phyloP scores from a whole-genome alignment of 2,888 invertebrate genomes.

The Bombyx huttoni region DNA sequence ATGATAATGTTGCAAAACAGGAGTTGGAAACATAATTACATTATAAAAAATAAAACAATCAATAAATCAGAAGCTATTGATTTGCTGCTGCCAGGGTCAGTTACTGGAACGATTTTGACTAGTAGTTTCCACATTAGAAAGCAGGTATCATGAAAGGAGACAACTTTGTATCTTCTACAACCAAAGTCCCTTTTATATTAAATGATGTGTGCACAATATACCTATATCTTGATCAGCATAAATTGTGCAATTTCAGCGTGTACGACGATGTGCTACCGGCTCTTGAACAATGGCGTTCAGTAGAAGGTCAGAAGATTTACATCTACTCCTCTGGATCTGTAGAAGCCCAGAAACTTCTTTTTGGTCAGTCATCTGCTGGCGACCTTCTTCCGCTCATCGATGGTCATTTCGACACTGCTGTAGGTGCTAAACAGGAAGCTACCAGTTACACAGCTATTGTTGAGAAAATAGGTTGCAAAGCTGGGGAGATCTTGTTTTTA shows the following conservation, averaged over 20 bases:
- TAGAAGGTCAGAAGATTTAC: slow-evolving; percentile 78
- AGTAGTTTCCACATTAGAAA: no score
- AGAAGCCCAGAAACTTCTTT: slow-evolving; percentile 90
- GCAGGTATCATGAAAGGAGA: no score
- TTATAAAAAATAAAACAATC: no score
- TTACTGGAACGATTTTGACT: no score
- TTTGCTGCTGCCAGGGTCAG: no score
- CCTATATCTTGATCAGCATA: no score
- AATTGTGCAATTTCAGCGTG: slow-evolving; percentile 73
- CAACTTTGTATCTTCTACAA: no score
- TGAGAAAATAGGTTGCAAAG: slow-evolving; percentile 73
- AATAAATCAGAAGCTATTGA: no score
- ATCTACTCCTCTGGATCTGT: slow-evolving; percentile 95
- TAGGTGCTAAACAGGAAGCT: slow-evolving; percentile 85
- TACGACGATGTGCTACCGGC: slow-evolving; percentile 87
- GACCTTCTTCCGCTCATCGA: slow-evolving; percentile 81
- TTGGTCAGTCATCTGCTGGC: slow-evolving; percentile 82
- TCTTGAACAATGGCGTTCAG: slow-evolving; percentile 79
- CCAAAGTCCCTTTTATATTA: no score
- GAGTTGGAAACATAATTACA: no score
- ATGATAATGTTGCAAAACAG: no score
- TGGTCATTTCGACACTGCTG: slow-evolving; percentile 89
- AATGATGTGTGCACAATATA: no score
- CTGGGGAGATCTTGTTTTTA: slow-evolving; percentile 84
- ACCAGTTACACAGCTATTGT: slow-evolving; percentile 86